Evolutionary conservation across 2,797 vertebrate species (phyloP), one percentile per base, ranked within the genome.

Genomic region (Dromococcyx pavoninus): DNA sequence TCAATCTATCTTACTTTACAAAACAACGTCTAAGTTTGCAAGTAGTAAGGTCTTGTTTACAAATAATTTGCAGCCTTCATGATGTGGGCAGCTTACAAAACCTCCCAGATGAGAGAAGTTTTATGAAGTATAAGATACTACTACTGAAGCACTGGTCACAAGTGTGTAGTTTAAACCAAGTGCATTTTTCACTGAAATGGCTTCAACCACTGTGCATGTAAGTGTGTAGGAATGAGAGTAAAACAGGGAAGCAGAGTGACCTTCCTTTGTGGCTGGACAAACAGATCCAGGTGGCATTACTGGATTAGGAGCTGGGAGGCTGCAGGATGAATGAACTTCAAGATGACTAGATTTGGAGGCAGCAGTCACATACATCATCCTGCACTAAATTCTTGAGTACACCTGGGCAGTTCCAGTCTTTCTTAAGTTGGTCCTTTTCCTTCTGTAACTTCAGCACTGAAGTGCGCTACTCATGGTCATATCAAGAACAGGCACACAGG

Each of bases 1-100:
- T 96, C 96, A 92, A 95, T 93, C 78, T 92, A 67, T 71, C 78
- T 83, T 81, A 84, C 78, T 92, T 94, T 73, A 88, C 57, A 32
- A 87, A 88, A 35, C 53, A 78, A 76, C 62, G 77, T 66, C 39
- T 7, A 91, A 88, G 86, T 95, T 85, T 82, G 44, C 64, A 65
- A 94, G 79, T 51, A 44, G 51, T 75, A 62, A 69, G 58, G 60
- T 57, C 82, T 89, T 95, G 93, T 93, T 94, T 89, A 94, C 89
- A 95, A 94, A 89, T 88, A 92, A 96, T 92, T 93, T 96, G 46
- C 73, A 81, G 92, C 62, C 28, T 74, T 89, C 43, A 0, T 66
- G 65, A 56, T 30, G 46, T 46, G 51, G 73, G 61, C 32, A 89
- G 89, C 69, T 92, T 74, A 75, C 62, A 62, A 86, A 89, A 91